Evolutionary conservation across 2,888 invertebrate genomes (phyloP).

Genomic region (Habroteleia sp.): DNA sequence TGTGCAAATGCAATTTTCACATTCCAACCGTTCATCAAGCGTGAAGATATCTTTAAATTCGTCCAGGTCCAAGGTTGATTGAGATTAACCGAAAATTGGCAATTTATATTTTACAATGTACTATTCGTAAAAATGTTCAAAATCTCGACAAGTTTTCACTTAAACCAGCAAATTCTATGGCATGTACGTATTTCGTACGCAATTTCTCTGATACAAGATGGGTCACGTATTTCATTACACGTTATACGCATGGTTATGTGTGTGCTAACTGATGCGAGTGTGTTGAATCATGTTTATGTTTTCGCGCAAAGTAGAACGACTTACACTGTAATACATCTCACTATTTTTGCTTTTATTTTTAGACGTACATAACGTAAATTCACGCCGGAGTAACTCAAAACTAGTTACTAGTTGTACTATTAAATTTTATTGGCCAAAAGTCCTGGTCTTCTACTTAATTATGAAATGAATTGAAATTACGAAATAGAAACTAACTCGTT

Average conservation of each 20-base stretch:
- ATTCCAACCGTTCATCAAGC: too few species aligned
- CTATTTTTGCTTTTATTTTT: constrained; percentile 31
- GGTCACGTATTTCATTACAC: constrained; percentile 77
- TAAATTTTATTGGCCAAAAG: constrained; percentile 16
- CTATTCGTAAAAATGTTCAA: constrained; percentile 26
- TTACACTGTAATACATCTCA: constrained; percentile 43
- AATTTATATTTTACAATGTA: constrained; percentile 15
- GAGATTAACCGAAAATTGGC: too few species aligned
- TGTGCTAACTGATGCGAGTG: constrained; percentile 54
- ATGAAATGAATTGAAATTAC: too few species aligned
- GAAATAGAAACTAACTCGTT: too few species aligned
- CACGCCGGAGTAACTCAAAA: constrained; percentile 41
- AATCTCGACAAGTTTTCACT: too few species aligned
- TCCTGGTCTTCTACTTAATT: too few species aligned
- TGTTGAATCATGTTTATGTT: constrained; percentile 62
- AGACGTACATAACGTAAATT: constrained; percentile 30
- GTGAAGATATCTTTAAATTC: too few species aligned
- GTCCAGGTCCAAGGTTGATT: too few species aligned
- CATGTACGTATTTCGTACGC: constrained; percentile 51
- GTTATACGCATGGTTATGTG: constrained; percentile 44
- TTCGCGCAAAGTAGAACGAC: constrained; percentile 58
- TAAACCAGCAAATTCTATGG: too few species aligned
- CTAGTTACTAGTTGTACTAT: constrained; percentile 17
- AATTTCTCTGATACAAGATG: constrained; percentile 72
- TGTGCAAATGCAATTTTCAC: too few species aligned